Base-by-base conservation (phyloP, 2,797 vertebrate genomes). In the Hirundo rustica region DNA sequence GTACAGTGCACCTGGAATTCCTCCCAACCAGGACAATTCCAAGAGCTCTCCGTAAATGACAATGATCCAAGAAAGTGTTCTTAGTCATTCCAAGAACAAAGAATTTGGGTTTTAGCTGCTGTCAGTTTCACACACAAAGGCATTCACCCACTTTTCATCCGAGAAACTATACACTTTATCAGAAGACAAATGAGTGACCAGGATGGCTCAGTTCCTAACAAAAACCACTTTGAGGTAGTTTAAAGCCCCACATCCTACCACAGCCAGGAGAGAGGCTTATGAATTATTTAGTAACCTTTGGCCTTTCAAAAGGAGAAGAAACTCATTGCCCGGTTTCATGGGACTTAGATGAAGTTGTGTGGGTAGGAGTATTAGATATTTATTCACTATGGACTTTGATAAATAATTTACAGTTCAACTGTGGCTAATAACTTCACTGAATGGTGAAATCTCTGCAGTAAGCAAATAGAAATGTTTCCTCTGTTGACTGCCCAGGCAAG, bases 351-450 rank as follows among this genome's bases (percentile, higher is more conserved):
- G 93, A 97, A 97, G 96, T 97, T 95, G 93, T 97, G 94, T 90
- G 96, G 78, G 89, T 97, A 92, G 88, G 61, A 96, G 80, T 83
- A 92, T 91, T 89, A 96, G 96, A 92, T 97, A 97, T 96, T 97
- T 97, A 96, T 97, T 97, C 97, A 97, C 95, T 68, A 76, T 92
- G 90, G 95, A 96, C 97, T 98, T 98, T 97, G 97, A 98, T 98
- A 97, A 97, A 98, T 98, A 97, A 97, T 97, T 97, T 97, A 97
- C 66, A 25, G 87, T 97, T 96, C 96, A 95, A 67, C 95, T 95
- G 95, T 2, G 20, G 97, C 96, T 97, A 97, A 96, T 96, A 97
- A 97, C 95, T 96, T 94, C 3, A 7, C 93, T 95, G 96, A 97
- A 96, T 95, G 94, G 82, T 93, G 96, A 95, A 96, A 96, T 96